Conservation (phyloP, 2,797 vertebrate genomes). For the Aldrovandia affinis region DNA sequence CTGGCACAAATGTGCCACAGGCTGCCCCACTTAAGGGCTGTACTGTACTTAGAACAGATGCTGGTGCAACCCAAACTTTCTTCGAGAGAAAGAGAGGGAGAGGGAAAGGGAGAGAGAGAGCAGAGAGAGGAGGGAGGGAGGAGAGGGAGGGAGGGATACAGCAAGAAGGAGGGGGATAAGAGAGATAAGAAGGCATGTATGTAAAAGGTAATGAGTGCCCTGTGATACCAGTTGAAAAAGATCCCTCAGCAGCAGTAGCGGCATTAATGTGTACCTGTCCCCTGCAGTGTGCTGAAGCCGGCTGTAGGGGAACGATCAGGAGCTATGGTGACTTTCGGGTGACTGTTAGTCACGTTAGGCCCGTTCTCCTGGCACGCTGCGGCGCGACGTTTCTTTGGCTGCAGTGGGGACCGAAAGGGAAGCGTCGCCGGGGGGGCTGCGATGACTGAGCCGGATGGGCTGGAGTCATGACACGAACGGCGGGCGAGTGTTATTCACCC, state of each 20-base stretch:
- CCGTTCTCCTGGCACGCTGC: not conserved
- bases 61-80: not conserved
- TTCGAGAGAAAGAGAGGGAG: not conserved
- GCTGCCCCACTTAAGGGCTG: not conserved
- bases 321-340: not conserved
- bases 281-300: not conserved
- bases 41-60: not conserved
- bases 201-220: not conserved
- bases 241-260: not conserved
- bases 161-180: not conserved
- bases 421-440: not conserved
- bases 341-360: not conserved
- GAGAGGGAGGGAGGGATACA: not conserved
- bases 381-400: not conserved
- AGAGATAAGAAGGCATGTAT: not conserved
- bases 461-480: not conserved
- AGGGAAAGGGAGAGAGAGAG: not conserved
- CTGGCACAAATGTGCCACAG: not conserved
- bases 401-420: not conserved
- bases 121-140: not conserved
- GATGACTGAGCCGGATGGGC: not conserved
- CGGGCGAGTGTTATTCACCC: not conserved
- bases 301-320: not conserved
- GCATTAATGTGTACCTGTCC: not conserved
- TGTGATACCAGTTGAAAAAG: not conserved